Percentiles rank a stretch among this genome's conserved stretches.
phyloP scores from a whole-genome alignment of 2,797 vertebrate species.

The Balearica regulorum region DNA sequence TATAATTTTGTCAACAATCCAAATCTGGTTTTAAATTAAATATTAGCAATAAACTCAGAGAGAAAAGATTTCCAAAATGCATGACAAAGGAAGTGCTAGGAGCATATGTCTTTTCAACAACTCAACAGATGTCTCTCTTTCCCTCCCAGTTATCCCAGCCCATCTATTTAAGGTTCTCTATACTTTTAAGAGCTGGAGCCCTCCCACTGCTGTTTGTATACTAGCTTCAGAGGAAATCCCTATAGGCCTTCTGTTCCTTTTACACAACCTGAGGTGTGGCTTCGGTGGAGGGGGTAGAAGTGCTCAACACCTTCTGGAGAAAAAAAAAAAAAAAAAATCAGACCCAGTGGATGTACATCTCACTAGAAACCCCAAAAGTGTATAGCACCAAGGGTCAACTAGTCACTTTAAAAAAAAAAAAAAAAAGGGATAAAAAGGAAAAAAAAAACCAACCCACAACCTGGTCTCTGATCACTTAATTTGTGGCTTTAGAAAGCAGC shows the following conservation, averaged over 20 bases:
- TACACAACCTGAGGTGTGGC: background rate
- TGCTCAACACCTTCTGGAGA: background rate
- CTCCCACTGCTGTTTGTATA: background rate
- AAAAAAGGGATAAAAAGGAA: too few relatives aligned
- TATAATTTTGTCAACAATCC: slow-evolving; percentile 51
- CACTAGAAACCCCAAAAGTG: background rate
- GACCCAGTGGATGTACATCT: background rate
- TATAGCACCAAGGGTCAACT: background rate
- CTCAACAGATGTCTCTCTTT: slow-evolving; percentile 51
- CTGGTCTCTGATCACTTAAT: background rate
- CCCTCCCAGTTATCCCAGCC: slow-evolving; percentile 27
- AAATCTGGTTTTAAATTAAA: slow-evolving; percentile 60
- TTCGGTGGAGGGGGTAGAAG: background rate
- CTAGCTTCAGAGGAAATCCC: slow-evolving; percentile 23
- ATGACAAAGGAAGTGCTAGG: slow-evolving; percentile 47
- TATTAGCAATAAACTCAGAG: slow-evolving; percentile 41
- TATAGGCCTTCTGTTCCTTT: slow-evolving; percentile 40
- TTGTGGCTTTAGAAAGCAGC: slow-evolving; percentile 1
- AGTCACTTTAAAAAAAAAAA: background rate
- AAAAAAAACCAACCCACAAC: background rate
- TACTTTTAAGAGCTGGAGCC: slow-evolving; percentile 16
- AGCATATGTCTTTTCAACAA: slow-evolving; percentile 59
- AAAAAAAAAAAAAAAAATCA: background rate
- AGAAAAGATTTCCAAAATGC: slow-evolving; percentile 44
- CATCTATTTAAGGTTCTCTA: slow-evolving; percentile 28